A percentile compares a stretch with the other conserved stretches of the same genome.
phyloP scores from a whole-genome alignment of 2,888 invertebrate species.

The Eristalis tenax region DNA sequence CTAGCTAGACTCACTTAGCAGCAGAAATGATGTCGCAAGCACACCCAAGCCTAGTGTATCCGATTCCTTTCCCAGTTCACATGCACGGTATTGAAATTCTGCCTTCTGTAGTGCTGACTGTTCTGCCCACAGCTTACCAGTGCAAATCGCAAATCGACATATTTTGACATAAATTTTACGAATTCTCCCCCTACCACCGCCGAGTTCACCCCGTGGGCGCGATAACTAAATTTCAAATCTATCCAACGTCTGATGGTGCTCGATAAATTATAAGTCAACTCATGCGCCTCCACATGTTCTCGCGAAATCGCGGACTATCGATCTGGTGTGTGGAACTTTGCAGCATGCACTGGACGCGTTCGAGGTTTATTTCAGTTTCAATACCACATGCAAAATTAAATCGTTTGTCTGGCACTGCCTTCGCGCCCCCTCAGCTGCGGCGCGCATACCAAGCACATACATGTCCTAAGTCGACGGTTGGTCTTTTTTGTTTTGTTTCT shows the following conservation, averaged over 20 bases:
- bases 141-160: not conserved
- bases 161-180: conserved; percentile 1
- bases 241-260: not conserved
- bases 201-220: not conserved
- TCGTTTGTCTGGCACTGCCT: conserved; percentile 13
- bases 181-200: not conserved
- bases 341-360: not conserved
- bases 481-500: not conserved
- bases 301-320: not conserved
- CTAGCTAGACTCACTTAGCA: not conserved
- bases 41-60: not conserved
- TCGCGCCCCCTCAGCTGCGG: not conserved
- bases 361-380: conserved; percentile 25
- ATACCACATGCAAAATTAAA: conserved; percentile 38
- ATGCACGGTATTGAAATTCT: conserved; percentile 5
- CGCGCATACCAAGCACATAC: not conserved
- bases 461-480: not conserved
- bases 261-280: conserved; percentile 24
- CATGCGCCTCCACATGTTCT: not conserved
- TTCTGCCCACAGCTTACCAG: not conserved
- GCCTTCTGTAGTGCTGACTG: not conserved
- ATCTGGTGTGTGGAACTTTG: not conserved
- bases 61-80: not conserved
- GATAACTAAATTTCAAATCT: not conserved
- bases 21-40: conserved; percentile 30